Evolutionary conservation across 2,888 invertebrate species (phyloP).

Genomic region (Prenolepis imparis): DNA sequence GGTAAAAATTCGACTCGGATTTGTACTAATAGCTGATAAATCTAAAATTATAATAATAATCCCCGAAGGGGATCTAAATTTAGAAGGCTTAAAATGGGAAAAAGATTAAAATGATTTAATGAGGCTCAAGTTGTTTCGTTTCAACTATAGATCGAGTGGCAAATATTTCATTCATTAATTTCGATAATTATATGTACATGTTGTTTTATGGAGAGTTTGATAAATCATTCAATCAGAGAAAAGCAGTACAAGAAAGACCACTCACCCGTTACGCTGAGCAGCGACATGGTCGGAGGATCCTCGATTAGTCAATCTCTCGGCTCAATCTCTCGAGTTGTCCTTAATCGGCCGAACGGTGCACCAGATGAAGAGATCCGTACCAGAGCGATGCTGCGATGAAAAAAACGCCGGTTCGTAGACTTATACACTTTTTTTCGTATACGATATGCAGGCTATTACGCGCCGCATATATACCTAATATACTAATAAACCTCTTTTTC

Average conservation of each 20-base stretch:
- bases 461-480: neutral
- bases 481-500: constrained; percentile 32
- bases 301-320: constrained; percentile 64
- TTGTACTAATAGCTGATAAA: neutral
- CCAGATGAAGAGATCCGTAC: constrained; percentile 65
- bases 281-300: constrained; percentile 79
- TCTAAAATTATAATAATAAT: neutral
- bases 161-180: constrained; percentile 1
- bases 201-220: neutral
- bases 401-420: constrained; percentile 66
- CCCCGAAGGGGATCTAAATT: neutral
- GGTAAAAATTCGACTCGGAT: neutral
- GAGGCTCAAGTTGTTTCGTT: constrained; percentile 18
- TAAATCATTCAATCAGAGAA: neutral
- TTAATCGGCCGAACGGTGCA: constrained; percentile 66
- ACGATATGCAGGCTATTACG: constrained; percentile 53
- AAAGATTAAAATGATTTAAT: neutral
- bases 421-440: constrained; percentile 65
- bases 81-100: neutral
- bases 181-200: neutral
- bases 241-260: neutral
- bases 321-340: constrained; percentile 64
- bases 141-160: neutral
- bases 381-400: constrained; percentile 68
- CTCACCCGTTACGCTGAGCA: constrained; percentile 82